Conservation (phyloP, 2,113 vertebrate genomes). For the Oryctolagus cuniculus region mOryCun1.1 NC_091442.1:53437001-53437500, state of each 20-base stretch:
- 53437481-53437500: slow-evolving; percentile 1
- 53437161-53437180: slow-evolving; percentile 7
- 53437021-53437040: slow-evolving; percentile 57
- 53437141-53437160: slow-evolving; percentile 52
- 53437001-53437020: slow-evolving; percentile 40
- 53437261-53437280: slow-evolving; percentile 66
- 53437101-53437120: slow-evolving; percentile 59
- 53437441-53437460: background rate
- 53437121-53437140: slow-evolving; percentile 70
- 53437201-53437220: slow-evolving; percentile 3
- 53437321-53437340: slow-evolving; percentile 48
- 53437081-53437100: slow-evolving; percentile 74
- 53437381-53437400: background rate
- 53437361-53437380: background rate
- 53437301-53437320: slow-evolving; percentile 45
- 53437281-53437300: slow-evolving; percentile 24
- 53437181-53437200: background rate
- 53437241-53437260: slow-evolving; percentile 51
- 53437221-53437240: slow-evolving; percentile 69
- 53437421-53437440: background rate
- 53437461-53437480: background rate
- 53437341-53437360: slow-evolving; percentile 18
- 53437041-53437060: slow-evolving; percentile 43
- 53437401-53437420: background rate
- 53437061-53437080: background rate